Evolutionary conservation across 1,140 invertebrate species (phyloP), one percentile per base, ranked within the genome.

Genomic region (Sminthurides bifidus): DNA sequence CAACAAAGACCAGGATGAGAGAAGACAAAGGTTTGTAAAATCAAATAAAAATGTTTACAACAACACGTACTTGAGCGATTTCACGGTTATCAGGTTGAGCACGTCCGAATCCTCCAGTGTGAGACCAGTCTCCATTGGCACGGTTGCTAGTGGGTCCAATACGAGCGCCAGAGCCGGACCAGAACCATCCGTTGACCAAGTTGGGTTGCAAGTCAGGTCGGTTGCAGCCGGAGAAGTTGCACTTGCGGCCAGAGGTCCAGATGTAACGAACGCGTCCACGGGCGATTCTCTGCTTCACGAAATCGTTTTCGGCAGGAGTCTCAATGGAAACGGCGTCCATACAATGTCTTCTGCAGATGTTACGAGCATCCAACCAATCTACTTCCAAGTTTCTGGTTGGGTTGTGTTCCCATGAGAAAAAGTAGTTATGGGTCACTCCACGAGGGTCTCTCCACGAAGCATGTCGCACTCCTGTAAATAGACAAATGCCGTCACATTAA

Each of bases 121-220:
- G 73, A 61, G 60, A 62, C 88, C 88, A 92, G 67, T 89, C 87
- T 14, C 87, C 87, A 33, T 84, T 81, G 70, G 88, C 88, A 52
- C 86, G 77, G 69, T 89, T 84, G 26, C 82, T 87, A 21, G 86
- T 90, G 33, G 87, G 80, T 40, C 87, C 86, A 61, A 92, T 87
- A 73, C 90, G 89, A 41, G 82, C 86, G 8, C 86, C 86, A 1
- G 85, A 89, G 55, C 87, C 88, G 17, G 85, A 87, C 87, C 87
- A 92, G 79, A 92, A 92, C 87, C 87, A 91, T 57, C 88, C 88
- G 71, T 91, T 91, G 33, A 89, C 75, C 66, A 91, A 87, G 50
- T 83, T 81, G 0, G 88, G 88, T 73, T 90, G 84, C 55, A 91
- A 75, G 69, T 91, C 88, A 26, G 84, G 75, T 38, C 58, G 76